These are phyloP conservation scores for Misgurnus mizolepis DNA, from an alignment of 2,113 vertebrate species.

Conservation along the genomic window DNA sequence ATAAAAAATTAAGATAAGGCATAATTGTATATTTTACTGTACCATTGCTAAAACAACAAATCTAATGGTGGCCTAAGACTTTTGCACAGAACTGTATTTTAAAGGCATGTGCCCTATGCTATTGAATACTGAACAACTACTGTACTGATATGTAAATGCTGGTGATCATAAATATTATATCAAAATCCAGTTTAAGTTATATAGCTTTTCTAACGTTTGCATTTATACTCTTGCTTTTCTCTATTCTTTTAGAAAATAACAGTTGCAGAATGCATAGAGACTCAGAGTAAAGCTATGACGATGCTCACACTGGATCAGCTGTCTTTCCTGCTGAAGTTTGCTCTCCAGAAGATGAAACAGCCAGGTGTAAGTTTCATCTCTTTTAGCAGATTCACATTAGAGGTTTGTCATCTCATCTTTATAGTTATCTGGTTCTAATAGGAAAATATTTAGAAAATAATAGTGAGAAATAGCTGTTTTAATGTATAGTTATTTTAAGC, in stretches of 20 bases:
- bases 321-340: constrained; percentile 98
- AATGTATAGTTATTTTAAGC: background rate
- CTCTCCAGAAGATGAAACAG: constrained; percentile 99
- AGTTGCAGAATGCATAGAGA: constrained; percentile 98
- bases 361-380: constrained; percentile 87
- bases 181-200: background rate
- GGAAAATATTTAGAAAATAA: background rate
- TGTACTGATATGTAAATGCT: too few relatives aligned
- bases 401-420: background rate
- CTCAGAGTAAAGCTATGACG: constrained; percentile 99
- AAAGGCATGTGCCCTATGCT: too few relatives aligned
- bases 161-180: too few relatives aligned
- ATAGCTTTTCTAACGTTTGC: background rate
- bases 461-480: background rate
- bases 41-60: too few relatives aligned
- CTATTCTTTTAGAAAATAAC: constrained; percentile 91
- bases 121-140: too few relatives aligned
- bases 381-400: background rate
- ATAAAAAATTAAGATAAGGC: too few relatives aligned
- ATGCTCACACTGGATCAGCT: constrained; percentile 97
- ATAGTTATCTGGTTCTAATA: background rate
- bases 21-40: too few relatives aligned
- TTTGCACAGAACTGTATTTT: too few relatives aligned
- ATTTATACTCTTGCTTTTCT: background rate
- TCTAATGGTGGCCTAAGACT: too few relatives aligned